Conservation (phyloP, 2,113 vertebrate species). For the Polypterus bichir region DNA sequence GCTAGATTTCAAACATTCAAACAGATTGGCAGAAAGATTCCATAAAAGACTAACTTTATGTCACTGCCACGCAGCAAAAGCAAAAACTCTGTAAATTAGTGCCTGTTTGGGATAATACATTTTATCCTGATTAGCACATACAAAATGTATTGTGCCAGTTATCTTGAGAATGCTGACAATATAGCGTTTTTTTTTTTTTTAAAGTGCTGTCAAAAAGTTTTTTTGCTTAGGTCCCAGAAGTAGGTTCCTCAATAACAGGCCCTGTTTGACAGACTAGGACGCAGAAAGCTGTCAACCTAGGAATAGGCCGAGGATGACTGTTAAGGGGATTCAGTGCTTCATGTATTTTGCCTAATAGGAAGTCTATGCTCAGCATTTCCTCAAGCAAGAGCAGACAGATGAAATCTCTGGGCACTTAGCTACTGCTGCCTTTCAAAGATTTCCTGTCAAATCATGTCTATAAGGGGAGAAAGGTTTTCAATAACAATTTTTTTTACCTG, state of each 20-base stretch:
- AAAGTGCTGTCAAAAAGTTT: slow-evolving; percentile 63
- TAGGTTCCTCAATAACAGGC: slow-evolving; percentile 63
- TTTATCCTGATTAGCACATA: slow-evolving; percentile 63
- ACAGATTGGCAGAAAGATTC: slow-evolving; percentile 46
- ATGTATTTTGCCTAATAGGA: slow-evolving; percentile 97
- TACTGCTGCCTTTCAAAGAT: slow-evolving; percentile 89
- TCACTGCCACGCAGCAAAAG: slow-evolving; percentile 40
- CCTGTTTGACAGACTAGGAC: slow-evolving; percentile 79
- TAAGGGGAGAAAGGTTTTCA: slow-evolving; percentile 89
- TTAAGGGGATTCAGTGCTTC: slow-evolving; percentile 65
- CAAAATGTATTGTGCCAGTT: slow-evolving; percentile 48
- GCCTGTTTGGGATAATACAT: slow-evolving; percentile 45
- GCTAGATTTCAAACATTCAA: slow-evolving; percentile 53
- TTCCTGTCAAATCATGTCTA: slow-evolving; percentile 96
- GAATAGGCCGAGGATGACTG: slow-evolving; percentile 56
- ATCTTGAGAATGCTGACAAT: slow-evolving; percentile 58
- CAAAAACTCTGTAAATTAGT: slow-evolving; percentile 50
- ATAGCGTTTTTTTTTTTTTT: slow-evolving; percentile 38
- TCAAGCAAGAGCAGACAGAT: slow-evolving; percentile 92
- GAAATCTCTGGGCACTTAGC: slow-evolving; percentile 98
- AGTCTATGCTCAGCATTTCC: slow-evolving; percentile 86
- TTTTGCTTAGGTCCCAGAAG: slow-evolving; percentile 51
- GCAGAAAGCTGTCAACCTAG: slow-evolving; percentile 81
- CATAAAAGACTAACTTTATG: slow-evolving; percentile 39
- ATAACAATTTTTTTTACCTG: slow-evolving; percentile 64